Evolutionary conservation across 2,797 vertebrate species (phyloP).

Genomic region (Percopsis omiscomaycus): DNA sequence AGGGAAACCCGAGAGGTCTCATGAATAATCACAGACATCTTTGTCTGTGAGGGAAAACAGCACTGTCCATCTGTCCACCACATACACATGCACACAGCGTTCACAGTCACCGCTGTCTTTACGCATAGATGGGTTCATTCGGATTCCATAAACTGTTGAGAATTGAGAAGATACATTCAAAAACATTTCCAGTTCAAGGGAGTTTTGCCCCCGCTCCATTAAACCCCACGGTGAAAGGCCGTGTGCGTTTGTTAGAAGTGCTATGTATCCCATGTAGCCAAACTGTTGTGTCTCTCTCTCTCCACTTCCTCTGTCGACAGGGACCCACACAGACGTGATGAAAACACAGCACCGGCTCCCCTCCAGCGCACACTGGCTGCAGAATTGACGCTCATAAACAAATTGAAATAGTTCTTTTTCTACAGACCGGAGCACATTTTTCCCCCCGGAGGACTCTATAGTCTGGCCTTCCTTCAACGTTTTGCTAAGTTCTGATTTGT

Average conservation of each 20-base stretch:
- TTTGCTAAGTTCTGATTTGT: constrained; percentile 23
- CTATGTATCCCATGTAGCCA: constrained; percentile 25
- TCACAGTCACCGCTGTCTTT: constrained; percentile 3
- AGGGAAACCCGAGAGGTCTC: constrained; percentile 81
- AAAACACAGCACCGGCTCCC: constrained; percentile 34
- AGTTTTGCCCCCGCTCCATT: constrained; percentile 2
- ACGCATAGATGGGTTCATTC: not conserved
- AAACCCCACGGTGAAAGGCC: constrained; percentile 15
- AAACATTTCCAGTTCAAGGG: constrained; percentile 1
- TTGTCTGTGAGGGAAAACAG: constrained; percentile 76
- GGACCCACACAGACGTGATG: constrained; percentile 47
- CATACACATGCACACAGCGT: constrained; percentile 34
- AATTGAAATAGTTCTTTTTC: constrained; percentile 27
- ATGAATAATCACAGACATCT: constrained; percentile 83
- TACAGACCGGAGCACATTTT: constrained; percentile 8
- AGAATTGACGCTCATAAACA: constrained; percentile 44
- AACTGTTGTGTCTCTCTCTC: constrained; percentile 12
- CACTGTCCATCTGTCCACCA: constrained; percentile 79
- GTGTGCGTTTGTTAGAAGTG: constrained; percentile 14
- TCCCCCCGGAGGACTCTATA: constrained; percentile 20
- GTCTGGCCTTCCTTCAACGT: constrained; percentile 7
- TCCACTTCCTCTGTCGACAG: constrained; percentile 42
- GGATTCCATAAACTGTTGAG: not conserved
- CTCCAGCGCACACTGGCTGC: constrained; percentile 24
- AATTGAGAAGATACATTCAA: constrained; percentile 5